Percentiles rank a stretch among this genome's conserved stretches.
Evolutionary conservation across 2,797 vertebrate species (phyloP).

Genomic region (Danio choprae): DNA sequence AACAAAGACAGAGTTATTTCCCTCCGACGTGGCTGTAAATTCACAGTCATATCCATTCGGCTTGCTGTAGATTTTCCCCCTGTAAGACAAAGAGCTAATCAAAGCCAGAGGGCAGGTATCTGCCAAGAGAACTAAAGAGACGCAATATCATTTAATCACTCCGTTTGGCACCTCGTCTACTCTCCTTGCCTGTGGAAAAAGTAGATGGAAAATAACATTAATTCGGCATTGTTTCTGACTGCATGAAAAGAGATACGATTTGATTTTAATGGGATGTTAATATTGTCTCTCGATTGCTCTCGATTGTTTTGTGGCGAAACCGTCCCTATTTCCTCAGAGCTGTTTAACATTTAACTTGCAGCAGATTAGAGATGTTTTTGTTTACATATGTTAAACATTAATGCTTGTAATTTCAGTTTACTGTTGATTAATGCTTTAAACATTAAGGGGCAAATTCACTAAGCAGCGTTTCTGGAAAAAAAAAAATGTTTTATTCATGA

Average conservation of each 20-base stretch:
- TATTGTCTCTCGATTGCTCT: slow-evolving; percentile 60
- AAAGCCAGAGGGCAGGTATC: slow-evolving; percentile 86
- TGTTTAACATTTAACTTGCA: slow-evolving; percentile 56
- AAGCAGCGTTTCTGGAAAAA: background rate
- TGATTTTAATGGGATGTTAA: slow-evolving; percentile 74
- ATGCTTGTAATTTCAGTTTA: slow-evolving; percentile 53
- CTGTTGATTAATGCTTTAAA: slow-evolving; percentile 40
- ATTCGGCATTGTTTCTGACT: slow-evolving; percentile 75
- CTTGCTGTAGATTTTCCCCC: slow-evolving; percentile 79
- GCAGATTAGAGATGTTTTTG: slow-evolving; percentile 54
- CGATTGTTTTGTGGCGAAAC: slow-evolving; percentile 44
- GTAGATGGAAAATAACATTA: slow-evolving; percentile 20
- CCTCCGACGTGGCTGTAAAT: slow-evolving; percentile 70
- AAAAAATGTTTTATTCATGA: background rate
- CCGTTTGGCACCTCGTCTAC: slow-evolving; percentile 69
- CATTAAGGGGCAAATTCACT: background rate
- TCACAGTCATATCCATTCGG: slow-evolving; percentile 69
- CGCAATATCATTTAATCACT: slow-evolving; percentile 88
- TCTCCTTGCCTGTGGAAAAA: slow-evolving; percentile 64
- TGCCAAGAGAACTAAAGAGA: slow-evolving; percentile 83
- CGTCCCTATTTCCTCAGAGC: slow-evolving; percentile 53
- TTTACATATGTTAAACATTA: slow-evolving; percentile 57
- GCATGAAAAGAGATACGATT: slow-evolving; percentile 74
- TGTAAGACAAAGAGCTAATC: slow-evolving; percentile 85
- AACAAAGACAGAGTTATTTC: slow-evolving; percentile 73